phyloP scores from a whole-genome alignment of 2,113 vertebrate species.

The Engystomops pustulosus region DNA sequence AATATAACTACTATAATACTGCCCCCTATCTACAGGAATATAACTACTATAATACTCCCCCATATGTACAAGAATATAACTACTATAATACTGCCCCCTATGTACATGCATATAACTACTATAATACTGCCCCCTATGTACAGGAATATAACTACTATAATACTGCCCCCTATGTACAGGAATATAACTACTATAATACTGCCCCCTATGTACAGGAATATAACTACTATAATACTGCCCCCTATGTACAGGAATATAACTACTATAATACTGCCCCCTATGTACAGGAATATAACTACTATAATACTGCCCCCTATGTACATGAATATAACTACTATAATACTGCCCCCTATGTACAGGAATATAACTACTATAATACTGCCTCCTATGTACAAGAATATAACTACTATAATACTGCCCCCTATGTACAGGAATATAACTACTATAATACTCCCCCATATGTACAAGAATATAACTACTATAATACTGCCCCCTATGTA shows the following conservation, averaged over 20 bases:
- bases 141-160: constrained; percentile 5
- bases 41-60: constrained; percentile 6
- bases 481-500: background rate
- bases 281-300: background rate
- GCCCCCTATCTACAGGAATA: background rate
- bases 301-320: background rate
- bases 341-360: background rate
- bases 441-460: background rate
- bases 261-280: constrained; percentile 5
- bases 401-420: no score
- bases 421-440: background rate
- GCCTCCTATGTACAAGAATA: no score
- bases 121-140: background rate
- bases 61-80: constrained; percentile 3
- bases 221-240: constrained; percentile 1
- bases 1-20: constrained; percentile 8
- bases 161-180: background rate
- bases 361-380: no score
- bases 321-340: background rate
- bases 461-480: background rate
- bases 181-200: constrained; percentile 28
- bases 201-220: constrained; percentile 1
- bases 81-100: background rate
- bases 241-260: background rate
- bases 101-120: background rate